These are phyloP conservation scores for Gavialis gangeticus DNA, from an alignment of 2,113 vertebrate species.

Conservation along the genomic window DNA sequence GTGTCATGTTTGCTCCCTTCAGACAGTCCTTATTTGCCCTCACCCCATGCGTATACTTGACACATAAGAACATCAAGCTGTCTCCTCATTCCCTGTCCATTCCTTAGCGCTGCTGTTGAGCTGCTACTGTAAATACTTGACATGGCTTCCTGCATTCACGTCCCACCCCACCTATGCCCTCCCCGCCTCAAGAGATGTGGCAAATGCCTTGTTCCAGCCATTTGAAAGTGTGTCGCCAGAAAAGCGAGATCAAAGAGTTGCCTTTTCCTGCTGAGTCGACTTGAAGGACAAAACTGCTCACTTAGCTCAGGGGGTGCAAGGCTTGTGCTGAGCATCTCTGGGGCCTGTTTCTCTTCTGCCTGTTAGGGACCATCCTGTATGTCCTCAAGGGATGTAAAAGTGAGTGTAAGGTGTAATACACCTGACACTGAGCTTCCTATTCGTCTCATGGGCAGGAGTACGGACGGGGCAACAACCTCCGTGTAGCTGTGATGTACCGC, in stretches of 20 bases:
- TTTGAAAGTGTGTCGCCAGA: neutral
- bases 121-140: neutral
- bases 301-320: neutral
- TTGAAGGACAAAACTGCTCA: neutral
- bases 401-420: neutral
- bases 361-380: neutral
- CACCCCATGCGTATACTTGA: neutral
- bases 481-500: neutral
- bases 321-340: neutral
- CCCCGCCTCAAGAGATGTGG: neutral
- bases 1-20: conserved; percentile 41
- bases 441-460: neutral
- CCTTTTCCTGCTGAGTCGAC: neutral
- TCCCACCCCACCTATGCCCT: neutral
- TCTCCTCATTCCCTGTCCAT: neutral
- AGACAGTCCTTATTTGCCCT: neutral
- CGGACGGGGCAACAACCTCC: neutral
- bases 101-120: neutral
- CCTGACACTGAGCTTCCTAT: neutral
- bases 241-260: neutral
- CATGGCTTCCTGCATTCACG: neutral
- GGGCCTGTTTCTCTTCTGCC: neutral
- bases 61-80: conserved; percentile 20
- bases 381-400: neutral
- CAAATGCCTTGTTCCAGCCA: neutral